phyloP scores from a whole-genome alignment of 1,140 invertebrate genomes.

The Brachionus calyciflorus region DNA sequence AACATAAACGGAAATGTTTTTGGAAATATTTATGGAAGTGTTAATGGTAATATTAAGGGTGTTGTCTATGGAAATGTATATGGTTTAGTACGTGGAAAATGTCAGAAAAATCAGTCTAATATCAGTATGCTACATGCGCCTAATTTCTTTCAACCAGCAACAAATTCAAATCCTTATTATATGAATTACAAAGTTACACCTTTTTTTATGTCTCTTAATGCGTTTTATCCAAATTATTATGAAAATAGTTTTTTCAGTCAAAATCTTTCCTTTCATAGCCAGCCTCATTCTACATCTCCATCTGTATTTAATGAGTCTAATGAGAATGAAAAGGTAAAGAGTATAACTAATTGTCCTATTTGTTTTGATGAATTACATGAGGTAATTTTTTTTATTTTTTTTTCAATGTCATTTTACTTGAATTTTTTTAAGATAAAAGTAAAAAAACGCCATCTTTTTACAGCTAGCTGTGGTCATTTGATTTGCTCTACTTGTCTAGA shows the following conservation, averaged over 20 bases:
- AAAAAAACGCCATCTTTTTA: background rate
- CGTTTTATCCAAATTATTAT: no score
- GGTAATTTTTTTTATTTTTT: background rate
- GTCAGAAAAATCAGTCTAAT: background rate
- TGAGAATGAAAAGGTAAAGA: background rate
- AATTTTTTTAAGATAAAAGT: background rate
- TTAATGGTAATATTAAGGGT: slow-evolving; percentile 12
- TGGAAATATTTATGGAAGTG: no score
- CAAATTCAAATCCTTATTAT: background rate
- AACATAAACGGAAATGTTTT: slow-evolving; percentile 2
- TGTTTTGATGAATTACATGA: slow-evolving; percentile 2
- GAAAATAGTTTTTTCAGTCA: no score
- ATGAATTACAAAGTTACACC: no score
- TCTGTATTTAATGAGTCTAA: background rate
- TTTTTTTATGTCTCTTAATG: no score
- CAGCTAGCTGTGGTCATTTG: background rate
- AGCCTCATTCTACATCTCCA: no score
- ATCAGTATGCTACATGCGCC: background rate
- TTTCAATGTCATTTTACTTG: background rate
- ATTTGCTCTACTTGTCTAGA: slow-evolving; percentile 2
- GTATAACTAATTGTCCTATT: background rate
- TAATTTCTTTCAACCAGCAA: background rate
- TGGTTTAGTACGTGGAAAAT: background rate
- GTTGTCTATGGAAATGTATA: background rate
- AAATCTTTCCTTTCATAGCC: no score